Evolutionary conservation across 1,140 invertebrate genomes (phyloP).

Genomic region (Drosophila azteca): DNA sequence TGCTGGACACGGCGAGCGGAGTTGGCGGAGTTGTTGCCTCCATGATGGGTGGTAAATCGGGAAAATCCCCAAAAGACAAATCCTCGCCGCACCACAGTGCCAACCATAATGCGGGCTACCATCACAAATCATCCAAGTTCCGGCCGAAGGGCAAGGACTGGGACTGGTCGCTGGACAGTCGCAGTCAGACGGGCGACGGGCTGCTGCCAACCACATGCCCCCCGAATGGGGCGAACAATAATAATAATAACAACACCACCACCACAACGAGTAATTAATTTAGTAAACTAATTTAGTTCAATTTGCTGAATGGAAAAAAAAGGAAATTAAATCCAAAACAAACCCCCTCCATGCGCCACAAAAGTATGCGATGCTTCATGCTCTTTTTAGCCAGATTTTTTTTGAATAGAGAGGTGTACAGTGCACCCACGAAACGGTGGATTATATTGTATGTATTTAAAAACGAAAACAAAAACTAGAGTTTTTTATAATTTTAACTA

Average conservation of each 20-base stretch:
- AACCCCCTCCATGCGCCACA: slow-evolving; percentile 10
- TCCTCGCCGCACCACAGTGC: slow-evolving; percentile 61
- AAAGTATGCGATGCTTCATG: slow-evolving; percentile 37
- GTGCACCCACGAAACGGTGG: slow-evolving; percentile 1
- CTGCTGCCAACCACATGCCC: slow-evolving; percentile 20
- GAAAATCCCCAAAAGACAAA: slow-evolving; percentile 75
- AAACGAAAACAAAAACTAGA: slow-evolving; percentile 11
- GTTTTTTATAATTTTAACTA: slow-evolving; percentile 59
- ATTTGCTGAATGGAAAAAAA: slow-evolving; percentile 63
- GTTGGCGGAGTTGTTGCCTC: not conserved
- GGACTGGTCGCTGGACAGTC: slow-evolving; percentile 86
- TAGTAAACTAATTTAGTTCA: slow-evolving; percentile 73
- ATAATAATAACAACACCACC: slow-evolving; percentile 45
- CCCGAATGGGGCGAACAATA: slow-evolving; percentile 7
- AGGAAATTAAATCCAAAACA: slow-evolving; percentile 2
- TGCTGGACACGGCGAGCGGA: slow-evolving; percentile 12
- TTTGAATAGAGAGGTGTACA: slow-evolving; percentile 1
- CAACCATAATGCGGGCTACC: slow-evolving; percentile 44
- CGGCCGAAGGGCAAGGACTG: slow-evolving; percentile 90
- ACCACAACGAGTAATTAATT: slow-evolving; percentile 76
- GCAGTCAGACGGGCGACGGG: slow-evolving; percentile 69
- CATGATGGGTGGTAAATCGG: slow-evolving; percentile 50
- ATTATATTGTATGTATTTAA: slow-evolving; percentile 43
- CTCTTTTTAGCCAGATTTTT: slow-evolving; percentile 41
- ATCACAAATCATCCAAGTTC: slow-evolving; percentile 85